Evolutionary conservation across 1,140 invertebrate species (phyloP).

Genomic region (Drosophila lacertosa): DNA sequence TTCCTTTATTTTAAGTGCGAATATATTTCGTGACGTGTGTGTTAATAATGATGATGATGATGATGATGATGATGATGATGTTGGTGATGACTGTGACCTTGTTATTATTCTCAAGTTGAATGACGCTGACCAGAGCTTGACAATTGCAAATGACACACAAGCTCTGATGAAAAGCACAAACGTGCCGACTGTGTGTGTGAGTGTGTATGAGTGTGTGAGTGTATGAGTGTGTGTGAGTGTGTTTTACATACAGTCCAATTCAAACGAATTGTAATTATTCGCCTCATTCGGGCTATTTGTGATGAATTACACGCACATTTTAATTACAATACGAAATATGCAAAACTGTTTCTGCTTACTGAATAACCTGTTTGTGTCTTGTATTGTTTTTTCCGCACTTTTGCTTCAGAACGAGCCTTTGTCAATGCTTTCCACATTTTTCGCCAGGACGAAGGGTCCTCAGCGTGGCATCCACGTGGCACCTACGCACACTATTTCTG

Average conservation of each 20-base stretch:
- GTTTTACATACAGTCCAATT: neutral
- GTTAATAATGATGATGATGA: slow-evolving; percentile 1
- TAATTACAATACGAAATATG: slow-evolving; percentile 16
- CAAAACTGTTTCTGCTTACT: slow-evolving; percentile 11
- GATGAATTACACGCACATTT: slow-evolving; percentile 7
- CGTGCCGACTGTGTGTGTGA: neutral
- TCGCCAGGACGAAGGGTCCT: neutral
- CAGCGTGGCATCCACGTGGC: neutral
- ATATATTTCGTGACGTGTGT: slow-evolving; percentile 11
- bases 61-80: neutral
- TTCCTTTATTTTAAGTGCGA: slow-evolving; percentile 4
- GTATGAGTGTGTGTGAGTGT: no score
- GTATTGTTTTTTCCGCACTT: neutral
- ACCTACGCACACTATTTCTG: no score
- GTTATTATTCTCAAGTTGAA: slow-evolving; percentile 1
- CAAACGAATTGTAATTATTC: neutral
- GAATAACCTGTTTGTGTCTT: neutral
- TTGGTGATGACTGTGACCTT: slow-evolving; percentile 24
- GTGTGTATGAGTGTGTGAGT: neutral
- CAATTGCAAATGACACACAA: slow-evolving; percentile 32
- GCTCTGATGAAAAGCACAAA: neutral
- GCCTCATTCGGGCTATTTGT: slow-evolving; percentile 5
- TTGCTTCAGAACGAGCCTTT: slow-evolving; percentile 5
- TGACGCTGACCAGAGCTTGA: slow-evolving; percentile 5
- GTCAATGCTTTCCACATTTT: slow-evolving; percentile 13